Percentiles rank a stretch among this genome's conserved stretches.
phyloP scores from a whole-genome alignment of 1,140 invertebrate genomes.

The Eulimnadia texana region DNA sequence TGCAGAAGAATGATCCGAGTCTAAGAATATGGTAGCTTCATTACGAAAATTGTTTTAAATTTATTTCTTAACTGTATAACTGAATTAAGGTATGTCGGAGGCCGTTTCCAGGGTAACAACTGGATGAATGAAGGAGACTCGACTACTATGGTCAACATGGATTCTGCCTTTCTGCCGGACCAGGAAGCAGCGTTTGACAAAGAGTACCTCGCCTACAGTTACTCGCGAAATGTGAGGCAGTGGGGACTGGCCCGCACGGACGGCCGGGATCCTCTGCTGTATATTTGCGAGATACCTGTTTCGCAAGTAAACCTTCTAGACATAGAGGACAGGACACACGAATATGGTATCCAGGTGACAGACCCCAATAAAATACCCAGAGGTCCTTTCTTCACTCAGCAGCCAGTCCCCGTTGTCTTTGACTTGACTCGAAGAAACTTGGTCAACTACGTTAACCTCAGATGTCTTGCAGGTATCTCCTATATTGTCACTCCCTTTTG shows the following conservation, averaged over 20 bases:
- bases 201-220: slow-evolving; percentile 41
- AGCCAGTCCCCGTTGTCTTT: slow-evolving; percentile 66
- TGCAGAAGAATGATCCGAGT: slow-evolving; percentile 65
- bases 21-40: slow-evolving; percentile 50
- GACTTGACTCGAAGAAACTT: slow-evolving; percentile 55
- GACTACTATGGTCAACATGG: slow-evolving; percentile 54
- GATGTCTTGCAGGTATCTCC: slow-evolving; percentile 32
- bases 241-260: slow-evolving; percentile 72
- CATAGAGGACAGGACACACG: slow-evolving; percentile 48
- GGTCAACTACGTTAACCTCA: slow-evolving; percentile 56
- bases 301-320: slow-evolving; percentile 47
- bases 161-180: slow-evolving; percentile 62
- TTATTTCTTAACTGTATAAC: too few species aligned
- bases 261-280: slow-evolving; percentile 56
- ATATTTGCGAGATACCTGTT: slow-evolving; percentile 74
- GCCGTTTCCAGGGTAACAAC: slow-evolving; percentile 50
- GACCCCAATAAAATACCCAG: slow-evolving; percentile 64
- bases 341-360: slow-evolving; percentile 59
- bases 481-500: too few species aligned
- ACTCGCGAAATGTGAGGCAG: slow-evolving; percentile 37
- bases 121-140: slow-evolving; percentile 76
- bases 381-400: slow-evolving; percentile 73
- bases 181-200: slow-evolving; percentile 31
- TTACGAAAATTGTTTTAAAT: too few species aligned
- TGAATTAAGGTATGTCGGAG: slow-evolving; percentile 58